Base-by-base conservation (phyloP, 2,888 invertebrate species). In the Eristalis tenax region DNA sequence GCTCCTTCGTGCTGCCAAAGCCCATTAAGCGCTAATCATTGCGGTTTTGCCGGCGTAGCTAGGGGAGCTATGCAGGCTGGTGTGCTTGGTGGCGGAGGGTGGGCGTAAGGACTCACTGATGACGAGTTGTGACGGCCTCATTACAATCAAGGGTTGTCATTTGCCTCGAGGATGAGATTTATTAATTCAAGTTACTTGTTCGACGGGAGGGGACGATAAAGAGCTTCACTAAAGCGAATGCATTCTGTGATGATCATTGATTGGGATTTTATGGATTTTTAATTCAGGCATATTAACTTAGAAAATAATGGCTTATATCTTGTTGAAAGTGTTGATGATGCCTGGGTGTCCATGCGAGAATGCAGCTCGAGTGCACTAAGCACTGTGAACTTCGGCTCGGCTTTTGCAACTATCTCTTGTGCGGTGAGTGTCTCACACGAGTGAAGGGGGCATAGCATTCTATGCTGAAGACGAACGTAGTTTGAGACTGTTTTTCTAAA, bases 21-120 rank as follows among this genome's bases (percentile, higher is more conserved):
- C 57, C 32, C 38, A 75, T 69, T 75, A 75, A 69, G 40, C 22
- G 69, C 32, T 75, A 75, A 69, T 81, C 74, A 81, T 81, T 74
- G 74, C 22, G 81, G 74, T 73, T 68, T 50, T 56, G 18, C 13
- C 50, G 28, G 40, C 68, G 13, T 50, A 61, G 59, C 28, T 28
- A 8, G 65, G 65, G n/a, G 15, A 11, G 3, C 11, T 1, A 15
- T 57, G 11, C 35, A 28, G n/a, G 64, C 32, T 22, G 28, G n/a
- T 35, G 13, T n/a, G 11, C 15, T 10, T 35, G 18, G 10, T 8
- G 13, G 13, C 0, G 13, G 38, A 50, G n/a, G 18, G 50, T n/a
- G 50, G n/a, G 50, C 50, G 18, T 50, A 50, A 50, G 50, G n/a
- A 50, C 50, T 6, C 50, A 50, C 18, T 18, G 50, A 18, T 50